A percentile compares a stretch with the other conserved stretches of the same genome.
phyloP scores from a whole-genome alignment of 2,888 invertebrate genomes.

The Lochmaea capreae region DNA sequence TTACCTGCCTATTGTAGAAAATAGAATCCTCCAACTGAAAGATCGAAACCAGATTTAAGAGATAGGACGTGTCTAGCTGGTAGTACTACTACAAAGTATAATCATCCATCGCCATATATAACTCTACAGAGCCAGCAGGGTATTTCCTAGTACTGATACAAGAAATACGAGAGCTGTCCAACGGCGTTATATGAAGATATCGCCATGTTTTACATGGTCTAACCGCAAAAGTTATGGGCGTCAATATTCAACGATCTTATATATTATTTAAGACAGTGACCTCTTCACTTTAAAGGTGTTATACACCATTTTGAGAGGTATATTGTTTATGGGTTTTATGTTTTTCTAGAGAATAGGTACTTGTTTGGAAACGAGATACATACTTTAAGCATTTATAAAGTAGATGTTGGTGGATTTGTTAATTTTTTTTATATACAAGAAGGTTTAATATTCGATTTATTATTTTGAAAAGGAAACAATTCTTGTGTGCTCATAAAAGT shows the following conservation, averaged over 20 bases:
- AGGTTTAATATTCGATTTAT: too few relatives aligned
- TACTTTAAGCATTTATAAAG: neutral
- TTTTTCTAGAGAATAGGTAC: constrained; percentile 16
- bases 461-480: too few relatives aligned
- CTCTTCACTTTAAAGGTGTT: constrained; percentile 30
- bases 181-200: constrained; percentile 65
- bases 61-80: constrained; percentile 60
- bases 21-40: constrained; percentile 42
- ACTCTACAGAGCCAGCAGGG: constrained; percentile 64
- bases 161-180: constrained; percentile 65
- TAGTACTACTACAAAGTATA: constrained; percentile 61
- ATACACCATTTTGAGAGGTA: constrained; percentile 24
- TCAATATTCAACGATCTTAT: constrained; percentile 50
- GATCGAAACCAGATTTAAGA: constrained; percentile 41
- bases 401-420: constrained; percentile 7
- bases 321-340: constrained; percentile 14
- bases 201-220: constrained; percentile 62
- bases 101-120: constrained; percentile 63
- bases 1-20: constrained; percentile 36
- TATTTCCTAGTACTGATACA: constrained; percentile 65
- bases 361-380: constrained; percentile 9
- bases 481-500: too few relatives aligned
- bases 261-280: constrained; percentile 48
- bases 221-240: constrained; percentile 61
- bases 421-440: neutral